Base-by-base conservation (phyloP, 1,140 invertebrate species). In the Babylonia areolata region DNA sequence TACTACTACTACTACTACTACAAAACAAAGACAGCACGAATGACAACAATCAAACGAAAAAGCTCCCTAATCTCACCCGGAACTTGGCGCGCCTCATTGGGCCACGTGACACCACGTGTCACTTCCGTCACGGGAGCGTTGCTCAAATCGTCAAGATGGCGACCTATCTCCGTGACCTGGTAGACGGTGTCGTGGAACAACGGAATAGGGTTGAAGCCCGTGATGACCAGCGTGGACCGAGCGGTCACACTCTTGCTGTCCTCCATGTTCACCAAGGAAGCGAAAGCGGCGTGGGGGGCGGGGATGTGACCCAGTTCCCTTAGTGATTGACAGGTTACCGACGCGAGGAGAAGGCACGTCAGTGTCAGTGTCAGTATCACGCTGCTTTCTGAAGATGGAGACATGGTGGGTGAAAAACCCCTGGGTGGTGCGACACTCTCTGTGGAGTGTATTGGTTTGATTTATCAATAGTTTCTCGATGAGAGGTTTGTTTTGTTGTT, bases 31-130 rank as follows among this genome's bases (percentile, higher is more conserved):
- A n/a, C n/a, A n/a, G n/a, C n/a, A n/a, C n/a, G n/a, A n/a, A n/a
- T n/a, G n/a, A n/a, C n/a, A 17, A 51, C 46, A 51, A 17, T 17
- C 0, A 51, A 17, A 2, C 46, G 46, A 51, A 17, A 51, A 12
- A 9, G 17, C 17, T 51, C n/a, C n/a, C 46, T 17, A 51, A 0
- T 51, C 85, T 87, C 35, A 91, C 91, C 88, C 58, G 91, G 91
- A 35, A 91, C 90, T 58, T 81, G 84, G 31, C 83, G 64, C 9
- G 91, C 73, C 75, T 92, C 91, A 82, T 92, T 92, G 17, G 91
- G 91, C 91, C 91, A 92, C 28, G 86, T 88, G 12, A 91, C 85
- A 46, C 79, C 64, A 15, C 80, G 64, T 0, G 90, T 88, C 2
- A 91, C 20, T 23, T 82, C 39, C 54, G 87, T 83, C 12, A 88